Evolutionary conservation across 1,140 invertebrate species (phyloP), one percentile per base, ranked within the genome.

Genomic region (Tribolium madens): DNA sequence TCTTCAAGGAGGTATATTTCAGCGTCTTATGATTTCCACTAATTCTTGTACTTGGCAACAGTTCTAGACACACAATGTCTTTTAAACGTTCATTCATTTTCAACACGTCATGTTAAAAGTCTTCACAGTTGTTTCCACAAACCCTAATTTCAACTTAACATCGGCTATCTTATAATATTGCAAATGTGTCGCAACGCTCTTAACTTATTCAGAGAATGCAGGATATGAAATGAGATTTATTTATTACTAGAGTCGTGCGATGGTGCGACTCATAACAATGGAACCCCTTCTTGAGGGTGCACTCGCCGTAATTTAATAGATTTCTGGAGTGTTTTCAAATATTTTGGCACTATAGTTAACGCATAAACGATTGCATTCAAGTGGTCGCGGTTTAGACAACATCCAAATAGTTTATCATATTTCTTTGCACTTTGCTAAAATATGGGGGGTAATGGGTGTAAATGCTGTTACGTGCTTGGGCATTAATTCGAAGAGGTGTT

Each of bases 201-300:
- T 26, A 13, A 21, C 46, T 21, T 18, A 46, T 70, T 18, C 33
- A 71, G 17, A 48, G 15, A 48, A 71, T 47, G 47, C n/a, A 17
- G 21, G 36, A 71, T 12, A 48, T 71, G 42, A 71, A 71, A 71
- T 71, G 10, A 71, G 47, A 48, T 71, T 47, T 48, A 48, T 71
- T 69, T 69, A 69, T 69, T 26, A 17, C 64, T 42, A 13, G 7
- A 69, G 31, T 42, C 42, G 4, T 69, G n/a, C n/a, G n/a, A n/a
- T n/a, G n/a, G n/a, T n/a, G n/a, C n/a, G n/a, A n/a, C n/a, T n/a
- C n/a, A n/a, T n/a, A 47, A 47, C 15, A 42, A 69, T 26, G 26
- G 48, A 3, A 50, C 47, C 46, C 46, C 26, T 31, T 26, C 15
- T 17, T 72, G 14, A 15, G 17, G 17, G n/a, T 17, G 14, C 14